These are phyloP conservation scores for Fabriciana adippe DNA, from an alignment of 2,888 invertebrate genomes.

Conservation along the genomic window DNA sequence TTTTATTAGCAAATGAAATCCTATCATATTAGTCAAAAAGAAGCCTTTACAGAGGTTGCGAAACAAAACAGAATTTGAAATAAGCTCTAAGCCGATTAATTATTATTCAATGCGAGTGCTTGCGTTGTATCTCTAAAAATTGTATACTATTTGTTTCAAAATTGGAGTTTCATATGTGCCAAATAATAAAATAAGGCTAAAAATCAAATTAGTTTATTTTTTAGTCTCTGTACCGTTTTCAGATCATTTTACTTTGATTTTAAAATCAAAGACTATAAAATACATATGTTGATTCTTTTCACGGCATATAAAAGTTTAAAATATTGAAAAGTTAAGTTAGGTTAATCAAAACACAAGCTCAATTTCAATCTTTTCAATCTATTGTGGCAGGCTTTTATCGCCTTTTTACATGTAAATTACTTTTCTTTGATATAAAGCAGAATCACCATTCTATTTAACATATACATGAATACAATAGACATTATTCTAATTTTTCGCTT, in stretches of 20 bases:
- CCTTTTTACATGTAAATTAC: constrained; percentile 65
- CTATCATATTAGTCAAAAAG: constrained; percentile 2
- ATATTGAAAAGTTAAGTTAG: constrained; percentile 4
- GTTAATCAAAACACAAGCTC: constrained; percentile 41
- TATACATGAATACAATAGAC: constrained; percentile 21
- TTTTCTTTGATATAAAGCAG: constrained; percentile 38
- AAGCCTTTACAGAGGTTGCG: neutral
- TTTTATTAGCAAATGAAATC: neutral
- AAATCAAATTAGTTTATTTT: too few relatives aligned
- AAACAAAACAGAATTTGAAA: constrained; percentile 12
- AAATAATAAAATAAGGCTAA: too few relatives aligned
- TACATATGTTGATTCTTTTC: too few relatives aligned
- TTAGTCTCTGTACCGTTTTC: too few relatives aligned
- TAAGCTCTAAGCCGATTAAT: constrained; percentile 10
- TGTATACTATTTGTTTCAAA: neutral
- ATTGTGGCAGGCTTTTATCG: constrained; percentile 49
- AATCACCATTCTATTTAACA: constrained; percentile 23
- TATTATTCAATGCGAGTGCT: neutral
- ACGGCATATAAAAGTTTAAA: neutral
- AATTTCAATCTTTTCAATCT: constrained; percentile 50
- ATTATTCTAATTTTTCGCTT: constrained; percentile 1
- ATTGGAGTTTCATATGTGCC: too few relatives aligned
- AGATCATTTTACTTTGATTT: too few relatives aligned
- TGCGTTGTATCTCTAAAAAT: neutral
- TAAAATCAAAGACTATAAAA: too few relatives aligned